Conservation (phyloP, 2,797 vertebrate genomes). For the Gouania willdenowi region DNA sequence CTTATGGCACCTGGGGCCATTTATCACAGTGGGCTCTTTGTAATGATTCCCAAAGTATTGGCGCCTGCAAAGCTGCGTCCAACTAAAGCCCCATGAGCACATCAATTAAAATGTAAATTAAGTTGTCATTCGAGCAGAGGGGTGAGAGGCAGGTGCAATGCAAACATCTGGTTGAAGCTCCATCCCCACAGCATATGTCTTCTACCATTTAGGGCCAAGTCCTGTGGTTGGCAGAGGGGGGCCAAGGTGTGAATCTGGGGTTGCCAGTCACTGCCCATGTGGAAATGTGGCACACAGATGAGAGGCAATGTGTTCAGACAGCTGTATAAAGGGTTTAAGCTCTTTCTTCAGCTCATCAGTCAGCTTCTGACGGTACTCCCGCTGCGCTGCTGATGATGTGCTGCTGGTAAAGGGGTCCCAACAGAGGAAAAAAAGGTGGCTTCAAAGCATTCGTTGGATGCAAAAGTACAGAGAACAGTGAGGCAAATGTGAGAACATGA, state of each 20-base stretch:
- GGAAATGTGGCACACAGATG: conserved; percentile 53
- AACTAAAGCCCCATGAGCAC: conserved; percentile 49
- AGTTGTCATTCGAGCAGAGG: conserved; percentile 36
- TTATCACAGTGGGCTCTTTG: conserved; percentile 40
- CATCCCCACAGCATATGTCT: conserved; percentile 42
- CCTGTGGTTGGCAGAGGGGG: conserved; percentile 52
- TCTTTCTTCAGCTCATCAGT: conserved; percentile 42
- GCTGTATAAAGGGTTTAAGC: conserved; percentile 57
- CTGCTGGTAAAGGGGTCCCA: conserved; percentile 31
- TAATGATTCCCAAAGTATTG: conserved; percentile 44
- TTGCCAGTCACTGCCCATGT: conserved; percentile 47
- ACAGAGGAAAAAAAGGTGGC: conserved; percentile 15
- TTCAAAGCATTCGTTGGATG: conserved; percentile 38
- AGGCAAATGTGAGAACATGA: conserved; percentile 35
- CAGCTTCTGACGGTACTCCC: conserved; percentile 35
- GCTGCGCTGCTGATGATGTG: conserved; percentile 39
- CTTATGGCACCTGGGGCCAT: conserved; percentile 29
- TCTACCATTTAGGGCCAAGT: conserved; percentile 46
- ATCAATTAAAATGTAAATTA: conserved; percentile 70
- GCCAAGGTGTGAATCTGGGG: conserved; percentile 41
- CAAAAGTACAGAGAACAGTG: conserved; percentile 18
- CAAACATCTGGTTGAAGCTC: conserved; percentile 66
- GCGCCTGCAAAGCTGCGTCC: conserved; percentile 35
- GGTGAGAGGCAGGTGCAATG: conserved; percentile 50
- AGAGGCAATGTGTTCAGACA: conserved; percentile 61